phyloP scores from a whole-genome alignment of 2,113 vertebrate species.

The Etia nguti region DNA sequence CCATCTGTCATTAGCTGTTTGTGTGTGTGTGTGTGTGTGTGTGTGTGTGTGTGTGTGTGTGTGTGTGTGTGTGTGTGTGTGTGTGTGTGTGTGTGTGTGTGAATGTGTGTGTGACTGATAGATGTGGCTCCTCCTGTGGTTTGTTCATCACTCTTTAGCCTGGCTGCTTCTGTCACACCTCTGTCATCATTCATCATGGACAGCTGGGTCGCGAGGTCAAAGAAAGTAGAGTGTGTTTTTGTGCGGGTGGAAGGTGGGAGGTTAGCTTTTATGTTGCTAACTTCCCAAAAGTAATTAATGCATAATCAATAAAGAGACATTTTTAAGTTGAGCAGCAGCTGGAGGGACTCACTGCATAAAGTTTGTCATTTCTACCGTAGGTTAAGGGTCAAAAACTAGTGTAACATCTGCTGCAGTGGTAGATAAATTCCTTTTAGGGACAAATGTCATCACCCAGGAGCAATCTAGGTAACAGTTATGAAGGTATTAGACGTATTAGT shows the following conservation, averaged over 20 bases:
- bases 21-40: not conserved
- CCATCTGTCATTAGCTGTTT: slow-evolving; percentile 16
- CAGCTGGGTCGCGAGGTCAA: slow-evolving; percentile 37
- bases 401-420: not conserved
- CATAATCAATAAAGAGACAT: not conserved
- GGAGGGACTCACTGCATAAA: not conserved
- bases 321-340: not conserved
- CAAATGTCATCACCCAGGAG: not conserved
- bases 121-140: slow-evolving; percentile 35
- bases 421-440: rapidly evolving
- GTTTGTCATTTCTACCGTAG: not conserved
- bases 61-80: not conserved
- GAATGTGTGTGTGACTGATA: not conserved
- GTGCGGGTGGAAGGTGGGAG: not conserved
- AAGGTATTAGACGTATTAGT: not conserved
- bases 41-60: too few species aligned
- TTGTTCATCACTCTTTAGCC: slow-evolving; percentile 57
- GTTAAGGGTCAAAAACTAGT: not conserved
- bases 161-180: slow-evolving; percentile 42
- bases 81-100: not conserved
- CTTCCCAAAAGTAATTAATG: not conserved
- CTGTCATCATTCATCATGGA: slow-evolving; percentile 59
- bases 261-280: not conserved
- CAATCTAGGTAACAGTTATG: not conserved
- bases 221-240: not conserved